Evolutionary conservation across 2,888 invertebrate genomes (phyloP).

Genomic region (Tortricodes alternella): DNA sequence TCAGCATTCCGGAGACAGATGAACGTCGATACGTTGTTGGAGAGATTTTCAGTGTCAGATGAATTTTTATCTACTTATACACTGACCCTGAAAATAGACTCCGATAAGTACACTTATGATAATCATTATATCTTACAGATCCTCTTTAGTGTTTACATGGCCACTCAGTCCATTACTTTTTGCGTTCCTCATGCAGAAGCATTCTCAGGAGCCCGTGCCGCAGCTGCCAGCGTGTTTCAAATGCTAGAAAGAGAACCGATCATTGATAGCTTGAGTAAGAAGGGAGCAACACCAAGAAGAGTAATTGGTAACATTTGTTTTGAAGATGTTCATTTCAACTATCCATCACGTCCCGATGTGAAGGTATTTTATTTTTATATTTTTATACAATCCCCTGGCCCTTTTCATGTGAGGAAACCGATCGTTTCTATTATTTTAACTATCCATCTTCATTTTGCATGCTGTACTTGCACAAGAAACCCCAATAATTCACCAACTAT

Average conservation of each 20-base stretch:
- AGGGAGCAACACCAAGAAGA: conserved; percentile 83
- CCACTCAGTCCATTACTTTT: conserved; percentile 89
- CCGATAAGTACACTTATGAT: too few species aligned
- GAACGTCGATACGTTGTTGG: conserved; percentile 86
- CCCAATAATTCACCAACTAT: neutral
- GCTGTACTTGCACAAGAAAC: too few species aligned
- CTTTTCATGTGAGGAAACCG: too few species aligned
- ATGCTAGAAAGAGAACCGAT: conserved; percentile 87
- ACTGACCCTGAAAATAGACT: too few species aligned
- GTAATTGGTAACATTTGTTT: conserved; percentile 87
- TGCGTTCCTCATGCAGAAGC: conserved; percentile 89
- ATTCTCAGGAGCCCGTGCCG: conserved; percentile 87
- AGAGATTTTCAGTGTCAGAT: conserved; percentile 86
- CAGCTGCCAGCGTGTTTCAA: conserved; percentile 87
- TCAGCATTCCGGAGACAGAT: conserved; percentile 73
- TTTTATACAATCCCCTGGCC: neutral
- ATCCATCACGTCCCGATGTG: conserved; percentile 90
- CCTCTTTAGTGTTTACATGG: conserved; percentile 89
- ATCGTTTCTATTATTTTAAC: too few species aligned
- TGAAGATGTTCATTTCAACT: conserved; percentile 87
- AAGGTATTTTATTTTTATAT: conserved; percentile 63
- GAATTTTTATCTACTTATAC: conserved; percentile 4
- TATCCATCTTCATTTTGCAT: neutral
- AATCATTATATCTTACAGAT: conserved; percentile 60
- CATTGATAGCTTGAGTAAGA: conserved; percentile 86